These are phyloP conservation scores for Pristionchus exspectatus DNA, from an alignment of 2,888 invertebrate genomes.

Conservation along the genomic window DNA sequence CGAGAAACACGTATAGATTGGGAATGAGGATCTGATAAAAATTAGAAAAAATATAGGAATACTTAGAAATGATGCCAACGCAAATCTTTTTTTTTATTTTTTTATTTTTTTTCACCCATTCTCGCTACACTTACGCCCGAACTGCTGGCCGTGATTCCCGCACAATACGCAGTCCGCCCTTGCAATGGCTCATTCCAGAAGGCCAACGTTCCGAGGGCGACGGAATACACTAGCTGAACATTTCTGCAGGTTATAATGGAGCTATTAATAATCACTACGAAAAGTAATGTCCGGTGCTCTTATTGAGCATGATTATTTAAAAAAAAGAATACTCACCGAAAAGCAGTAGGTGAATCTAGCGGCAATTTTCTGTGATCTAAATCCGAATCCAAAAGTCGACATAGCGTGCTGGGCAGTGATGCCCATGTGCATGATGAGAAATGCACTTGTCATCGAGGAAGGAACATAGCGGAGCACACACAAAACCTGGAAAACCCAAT, in stretches of 20 bases:
- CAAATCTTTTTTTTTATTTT: too few relatives aligned
- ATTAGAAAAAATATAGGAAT: too few relatives aligned
- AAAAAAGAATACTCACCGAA: neutral
- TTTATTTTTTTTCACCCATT: too few relatives aligned
- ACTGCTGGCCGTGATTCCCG: neutral
- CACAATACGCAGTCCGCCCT: neutral
- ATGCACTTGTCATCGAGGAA: neutral
- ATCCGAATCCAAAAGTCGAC: neutral
- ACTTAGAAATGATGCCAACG: too few relatives aligned
- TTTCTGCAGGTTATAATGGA: too few relatives aligned
- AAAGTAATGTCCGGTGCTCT: too few relatives aligned
- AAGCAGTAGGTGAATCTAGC: neutral
- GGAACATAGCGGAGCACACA: neutral
- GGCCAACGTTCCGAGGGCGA: neutral
- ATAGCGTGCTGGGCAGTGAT: neutral
- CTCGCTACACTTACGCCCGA: neutral
- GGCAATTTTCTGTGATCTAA: neutral
- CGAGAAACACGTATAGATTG: neutral
- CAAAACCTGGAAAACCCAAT: neutral
- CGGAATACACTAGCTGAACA: neutral
- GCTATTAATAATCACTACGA: too few relatives aligned
- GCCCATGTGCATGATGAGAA: neutral
- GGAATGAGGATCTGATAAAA: neutral
- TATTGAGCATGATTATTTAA: neutral
- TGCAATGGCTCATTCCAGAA: neutral